Conservation (phyloP, 2,797 vertebrate species). For the Danio albolineatus region DNA sequence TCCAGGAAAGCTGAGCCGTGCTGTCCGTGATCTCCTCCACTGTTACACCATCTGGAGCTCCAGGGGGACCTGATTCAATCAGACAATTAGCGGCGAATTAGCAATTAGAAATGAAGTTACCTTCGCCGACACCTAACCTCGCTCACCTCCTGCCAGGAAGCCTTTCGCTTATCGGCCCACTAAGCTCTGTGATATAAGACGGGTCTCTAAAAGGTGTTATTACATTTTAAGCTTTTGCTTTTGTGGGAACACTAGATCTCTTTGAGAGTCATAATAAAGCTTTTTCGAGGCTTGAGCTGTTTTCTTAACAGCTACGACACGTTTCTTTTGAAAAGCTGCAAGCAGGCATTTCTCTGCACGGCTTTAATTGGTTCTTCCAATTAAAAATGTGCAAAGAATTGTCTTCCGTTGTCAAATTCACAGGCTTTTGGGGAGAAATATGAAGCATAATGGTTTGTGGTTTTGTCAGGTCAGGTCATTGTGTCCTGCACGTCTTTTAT, state of each 20-base stretch:
- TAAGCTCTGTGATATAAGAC: not conserved
- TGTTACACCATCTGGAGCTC: conserved; percentile 80
- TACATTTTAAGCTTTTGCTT: conserved; percentile 27
- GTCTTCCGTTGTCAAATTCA: conserved; percentile 26
- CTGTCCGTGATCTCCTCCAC: conserved; percentile 87
- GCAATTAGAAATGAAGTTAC: conserved; percentile 63
- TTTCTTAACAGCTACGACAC: conserved; percentile 24
- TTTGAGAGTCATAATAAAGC: conserved; percentile 13
- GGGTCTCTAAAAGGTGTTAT: conserved; percentile 22
- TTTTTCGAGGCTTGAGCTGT: conserved; percentile 12
- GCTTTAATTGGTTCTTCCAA: conserved; percentile 23
- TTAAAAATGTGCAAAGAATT: not conserved
- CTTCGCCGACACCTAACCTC: conserved; percentile 47
- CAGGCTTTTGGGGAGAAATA: not conserved
- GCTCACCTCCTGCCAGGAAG: conserved; percentile 5
- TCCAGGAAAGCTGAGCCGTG: conserved; percentile 85
- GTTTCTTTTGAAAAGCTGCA: conserved; percentile 1
- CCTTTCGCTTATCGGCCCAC: not conserved
- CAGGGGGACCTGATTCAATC: conserved; percentile 81
- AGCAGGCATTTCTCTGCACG: conserved; percentile 4
- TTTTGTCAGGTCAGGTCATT: conserved; percentile 3
- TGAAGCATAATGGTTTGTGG: not conserved
- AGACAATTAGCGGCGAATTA: conserved; percentile 65
- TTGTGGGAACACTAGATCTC: conserved; percentile 16
- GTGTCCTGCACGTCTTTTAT: not conserved